Evolutionary conservation across 2,888 invertebrate species (phyloP), one percentile per base, ranked within the genome.

Genomic region (Aspidapion aeneum): DNA sequence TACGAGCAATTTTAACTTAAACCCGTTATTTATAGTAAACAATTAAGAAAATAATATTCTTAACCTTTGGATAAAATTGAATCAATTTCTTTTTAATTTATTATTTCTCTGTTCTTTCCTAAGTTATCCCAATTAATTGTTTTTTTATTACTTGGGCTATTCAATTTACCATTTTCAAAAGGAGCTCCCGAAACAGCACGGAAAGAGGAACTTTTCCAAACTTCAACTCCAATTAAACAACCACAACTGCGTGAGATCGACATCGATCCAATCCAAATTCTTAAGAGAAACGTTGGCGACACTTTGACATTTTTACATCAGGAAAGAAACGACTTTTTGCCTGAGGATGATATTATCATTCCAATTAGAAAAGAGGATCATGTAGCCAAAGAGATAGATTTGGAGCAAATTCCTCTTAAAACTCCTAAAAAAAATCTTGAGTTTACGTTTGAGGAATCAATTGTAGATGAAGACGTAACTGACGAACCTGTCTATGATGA

Each of bases 261-360:
- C 61, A 61, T 57, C 57, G 75, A 76, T 65, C 72, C 74, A 1
- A 74, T 79, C 5, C 77, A 73, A 57, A 66, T 74, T 56, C 71
- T 80, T 35, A 79, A 77, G 69, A 73, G 72, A 70, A 75, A 79
- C 63, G 78, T 80, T 19, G 75, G 71, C 66, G 78, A 80, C 65
- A 80, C 80, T 1, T 70, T 80, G 49, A 77, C 78, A 16, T 80
- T 80, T 67, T 71, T 80, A 22, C 79, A 80, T 66, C 78, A 79
- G 67, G 80, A 80, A 72, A 72, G 80, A 18, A 80, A 80, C 68
- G 79, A 80, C 67, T 80, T 79, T 65, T 69, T 80, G 58, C 78
- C 80, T 1, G 70, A 77, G 56, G 80, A 80, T 18, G 80, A 80
- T 65, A 73, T 78, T 60, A 77, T 79, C 35, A 78, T 80, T 54